A percentile compares a stretch with the other conserved stretches of the same genome.
Conservation (phyloP, 1,140 invertebrate species). For the Caenorhabditis inopinata region DNA sequence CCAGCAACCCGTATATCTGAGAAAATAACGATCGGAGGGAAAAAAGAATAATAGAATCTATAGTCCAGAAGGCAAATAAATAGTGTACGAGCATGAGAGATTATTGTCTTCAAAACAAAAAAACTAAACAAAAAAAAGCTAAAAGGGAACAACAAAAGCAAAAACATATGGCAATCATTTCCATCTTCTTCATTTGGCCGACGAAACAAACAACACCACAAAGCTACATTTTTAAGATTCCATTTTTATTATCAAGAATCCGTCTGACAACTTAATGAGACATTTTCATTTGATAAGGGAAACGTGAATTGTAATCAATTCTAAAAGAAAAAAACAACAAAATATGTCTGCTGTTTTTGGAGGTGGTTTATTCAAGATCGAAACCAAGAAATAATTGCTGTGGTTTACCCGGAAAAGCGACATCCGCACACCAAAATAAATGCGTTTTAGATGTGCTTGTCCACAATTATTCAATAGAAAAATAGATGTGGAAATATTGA, state of each 20-base stretch:
- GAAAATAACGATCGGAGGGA: background rate
- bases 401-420: background rate
- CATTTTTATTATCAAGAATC: background rate
- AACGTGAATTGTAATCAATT: background rate
- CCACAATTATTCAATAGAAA: background rate
- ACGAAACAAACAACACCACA: background rate
- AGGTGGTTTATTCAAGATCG: background rate
- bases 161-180: conserved; percentile 6
- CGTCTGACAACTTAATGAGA: conserved; percentile 2
- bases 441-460: background rate
- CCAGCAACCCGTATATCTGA: background rate
- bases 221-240: background rate
- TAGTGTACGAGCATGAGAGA: background rate
- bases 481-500: too few species aligned
- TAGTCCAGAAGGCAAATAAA: background rate
- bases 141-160: background rate
- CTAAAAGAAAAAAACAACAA: background rate
- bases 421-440: background rate
- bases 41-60: conserved; percentile 8
- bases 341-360: too few species aligned
- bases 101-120: too few species aligned
- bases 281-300: background rate
- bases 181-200: background rate
- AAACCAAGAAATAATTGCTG: background rate
- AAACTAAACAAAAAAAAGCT: background rate